Percentiles rank a stretch among this genome's conserved stretches.
Conservation (phyloP, 2,888 invertebrate genomes). For the Drymonia ruficornis region DNA sequence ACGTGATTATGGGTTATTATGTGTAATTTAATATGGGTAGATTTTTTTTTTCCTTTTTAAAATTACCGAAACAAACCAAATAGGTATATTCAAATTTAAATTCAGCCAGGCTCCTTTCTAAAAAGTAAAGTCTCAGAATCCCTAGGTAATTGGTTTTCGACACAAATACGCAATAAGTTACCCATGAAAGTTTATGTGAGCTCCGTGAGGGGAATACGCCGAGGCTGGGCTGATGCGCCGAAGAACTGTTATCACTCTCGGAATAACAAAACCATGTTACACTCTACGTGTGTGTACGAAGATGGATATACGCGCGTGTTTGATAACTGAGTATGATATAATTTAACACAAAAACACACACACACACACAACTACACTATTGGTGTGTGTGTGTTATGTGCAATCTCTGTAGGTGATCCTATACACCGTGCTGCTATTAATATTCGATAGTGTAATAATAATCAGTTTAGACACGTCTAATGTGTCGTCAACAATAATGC, state of each 20-base stretch:
- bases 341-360: too few relatives aligned
- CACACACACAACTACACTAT: too few relatives aligned
- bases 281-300: slow-evolving; percentile 15
- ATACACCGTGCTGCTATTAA: not conserved
- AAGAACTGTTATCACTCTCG: slow-evolving; percentile 50
- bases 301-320: not conserved
- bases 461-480: not conserved
- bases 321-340: too few relatives aligned
- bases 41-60: too few relatives aligned
- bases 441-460: not conserved
- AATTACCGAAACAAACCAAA: not conserved
- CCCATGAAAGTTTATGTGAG: slow-evolving; percentile 66
- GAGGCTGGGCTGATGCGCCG: slow-evolving; percentile 42
- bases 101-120: slow-evolving; percentile 43
- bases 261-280: slow-evolving; percentile 46
- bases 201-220: slow-evolving; percentile 58
- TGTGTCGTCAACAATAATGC: not conserved
- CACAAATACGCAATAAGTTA: slow-evolving; percentile 71
- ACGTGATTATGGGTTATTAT: too few relatives aligned
- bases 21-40: not conserved
- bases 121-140: slow-evolving; percentile 49
- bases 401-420: too few relatives aligned
- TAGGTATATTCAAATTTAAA: slow-evolving; percentile 42
- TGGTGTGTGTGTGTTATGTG: too few relatives aligned
- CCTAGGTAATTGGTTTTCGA: slow-evolving; percentile 69